phyloP scores from a whole-genome alignment of 2,113 vertebrate genomes.

The Colinus virginianus region DNA sequence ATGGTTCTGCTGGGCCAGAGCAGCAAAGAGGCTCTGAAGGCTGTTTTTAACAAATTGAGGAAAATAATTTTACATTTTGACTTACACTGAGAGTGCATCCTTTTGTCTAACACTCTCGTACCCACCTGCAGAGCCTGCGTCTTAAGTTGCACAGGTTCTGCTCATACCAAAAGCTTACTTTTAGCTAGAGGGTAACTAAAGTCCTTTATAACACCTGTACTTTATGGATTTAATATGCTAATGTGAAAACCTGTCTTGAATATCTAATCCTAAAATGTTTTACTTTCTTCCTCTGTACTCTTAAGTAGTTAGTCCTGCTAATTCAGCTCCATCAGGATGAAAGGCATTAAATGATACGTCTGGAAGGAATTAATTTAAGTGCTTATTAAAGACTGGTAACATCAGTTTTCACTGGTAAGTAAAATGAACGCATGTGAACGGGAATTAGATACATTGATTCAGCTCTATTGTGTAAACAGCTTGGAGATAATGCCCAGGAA shows the following conservation, averaged over 20 bases:
- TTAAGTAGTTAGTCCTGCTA: conserved; percentile 22
- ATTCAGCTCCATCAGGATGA: conserved; percentile 36
- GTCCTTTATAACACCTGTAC: not conserved
- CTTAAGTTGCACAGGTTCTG: not conserved
- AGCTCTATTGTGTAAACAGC: not conserved
- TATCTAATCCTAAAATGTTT: conserved; percentile 11
- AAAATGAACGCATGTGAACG: conserved; percentile 9
- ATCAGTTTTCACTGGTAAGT: conserved; percentile 15
- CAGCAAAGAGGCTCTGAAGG: not conserved
- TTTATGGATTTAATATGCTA: conserved; percentile 1
- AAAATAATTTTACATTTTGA: not conserved
- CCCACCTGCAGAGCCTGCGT: not conserved
- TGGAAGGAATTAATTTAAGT: conserved; percentile 43
- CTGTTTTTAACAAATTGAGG: not conserved
- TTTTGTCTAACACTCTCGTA: not conserved
- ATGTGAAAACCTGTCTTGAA: conserved; percentile 23
- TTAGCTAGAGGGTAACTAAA: not conserved
- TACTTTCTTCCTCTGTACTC: not conserved
- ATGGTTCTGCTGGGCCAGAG: not conserved
- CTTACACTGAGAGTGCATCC: not conserved
- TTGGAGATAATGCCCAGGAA: not conserved
- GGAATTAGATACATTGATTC: conserved; percentile 15
- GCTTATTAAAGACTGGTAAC: conserved; percentile 23
- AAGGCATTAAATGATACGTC: conserved; percentile 16
- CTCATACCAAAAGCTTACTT: not conserved